A percentile compares a stretch with the other conserved stretches of the same genome.
Conservation (phyloP, 2,888 invertebrate species). For the Diabrotica balteata region DNA sequence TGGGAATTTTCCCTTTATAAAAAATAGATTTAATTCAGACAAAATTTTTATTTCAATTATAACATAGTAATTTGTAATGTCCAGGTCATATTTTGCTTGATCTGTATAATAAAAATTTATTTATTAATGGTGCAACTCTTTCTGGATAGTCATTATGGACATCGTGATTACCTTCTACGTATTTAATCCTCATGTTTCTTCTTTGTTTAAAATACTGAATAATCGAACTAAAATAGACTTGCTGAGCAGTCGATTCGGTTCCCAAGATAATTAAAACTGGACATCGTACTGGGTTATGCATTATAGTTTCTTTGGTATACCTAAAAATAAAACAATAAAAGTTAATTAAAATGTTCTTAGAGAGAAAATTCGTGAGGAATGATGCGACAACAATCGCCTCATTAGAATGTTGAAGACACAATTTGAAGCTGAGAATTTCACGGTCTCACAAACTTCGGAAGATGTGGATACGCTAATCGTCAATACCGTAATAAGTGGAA, state of each 20-base stretch:
- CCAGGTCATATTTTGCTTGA: slow-evolving; percentile 45
- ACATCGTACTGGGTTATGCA: slow-evolving; percentile 52
- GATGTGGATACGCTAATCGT: no score
- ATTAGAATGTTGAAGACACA: no score
- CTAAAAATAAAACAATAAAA: slow-evolving; percentile 19
- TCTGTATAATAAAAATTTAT: slow-evolving; percentile 47
- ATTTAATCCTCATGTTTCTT: slow-evolving; percentile 47
- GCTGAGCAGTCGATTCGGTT: slow-evolving; percentile 38
- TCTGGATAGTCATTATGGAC: slow-evolving; percentile 69
- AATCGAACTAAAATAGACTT: slow-evolving; percentile 43
- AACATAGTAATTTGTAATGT: no score
- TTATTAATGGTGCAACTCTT: slow-evolving; percentile 56
- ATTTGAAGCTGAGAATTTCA: no score
- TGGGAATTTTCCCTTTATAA: no score
- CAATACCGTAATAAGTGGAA: no score
- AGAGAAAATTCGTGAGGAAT: no score
- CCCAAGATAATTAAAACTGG: slow-evolving; percentile 55
- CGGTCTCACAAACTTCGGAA: no score
- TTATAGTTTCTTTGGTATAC: slow-evolving; percentile 53
- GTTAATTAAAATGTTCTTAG: no score
- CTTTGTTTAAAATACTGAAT: slow-evolving; percentile 44
- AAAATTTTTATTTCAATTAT: no score
- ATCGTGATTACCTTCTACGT: slow-evolving; percentile 68
- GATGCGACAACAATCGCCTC: no score
- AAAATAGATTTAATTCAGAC: no score